Base-by-base conservation (phyloP, 2,797 vertebrate species). In the Gadopsis marmoratus region DNA sequence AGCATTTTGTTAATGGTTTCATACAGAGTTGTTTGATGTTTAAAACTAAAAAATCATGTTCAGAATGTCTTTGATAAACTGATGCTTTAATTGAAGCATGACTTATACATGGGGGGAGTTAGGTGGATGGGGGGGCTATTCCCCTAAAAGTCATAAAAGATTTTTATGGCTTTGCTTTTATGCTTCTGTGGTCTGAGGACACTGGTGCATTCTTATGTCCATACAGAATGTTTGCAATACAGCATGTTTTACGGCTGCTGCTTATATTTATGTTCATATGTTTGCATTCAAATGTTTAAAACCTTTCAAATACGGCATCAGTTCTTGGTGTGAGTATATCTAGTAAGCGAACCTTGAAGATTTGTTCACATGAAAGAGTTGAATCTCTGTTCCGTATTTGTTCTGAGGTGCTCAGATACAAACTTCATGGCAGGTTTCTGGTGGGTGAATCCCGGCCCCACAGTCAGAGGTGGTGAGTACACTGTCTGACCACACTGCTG, bases 401-500 rank as follows among this genome's bases (percentile, higher is more conserved):
- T 75, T 66, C 39, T 13, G 21, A 39, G 54, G 54, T 14, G 8
- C 29, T 74, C 29, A 67, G 51, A 71, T 13, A 55, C 72, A 43
- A 74, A 35, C 23, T 53, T 64, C 39, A 71, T 69, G 68, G 41
- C 67, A 71, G 58, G 50, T 74, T 67, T 67, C 50, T 81, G 71
- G 39, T 70, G 47, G 74, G 55, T 80, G 63, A 90, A 77, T 86
- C 81, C 76, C 37, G 10, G 37, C 2, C 37, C 37, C 64, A 72
- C 71, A 84, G 71, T 83, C 71, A 78, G 64, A 71, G 71, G 79
- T 78, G 82, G 39, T 45, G 82, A 83, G 66, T 86, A 87, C 71
- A 82, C 72, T 61, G 86, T 86, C 85, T 76, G 77, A 91, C 79
- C 83, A 87, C 71, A 56, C 39, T 51, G 56, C 82, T 91, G 88